A percentile compares a stretch with the other conserved stretches of the same genome.
Conservation (phyloP, 2,113 vertebrate genomes). For the Ptychochromis oligacanthus region DNA sequence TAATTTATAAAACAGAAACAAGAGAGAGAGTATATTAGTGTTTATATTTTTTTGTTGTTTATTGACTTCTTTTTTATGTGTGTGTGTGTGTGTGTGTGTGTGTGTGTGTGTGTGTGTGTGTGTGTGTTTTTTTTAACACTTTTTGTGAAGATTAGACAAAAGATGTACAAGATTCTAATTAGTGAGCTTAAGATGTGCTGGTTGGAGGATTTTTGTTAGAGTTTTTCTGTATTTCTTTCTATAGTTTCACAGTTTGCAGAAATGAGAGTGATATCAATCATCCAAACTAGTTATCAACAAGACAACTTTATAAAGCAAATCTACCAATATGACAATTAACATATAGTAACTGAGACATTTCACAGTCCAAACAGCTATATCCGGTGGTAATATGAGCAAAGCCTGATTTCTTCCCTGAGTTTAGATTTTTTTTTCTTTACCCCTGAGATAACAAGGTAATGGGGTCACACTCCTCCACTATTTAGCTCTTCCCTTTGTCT, state of each 20-base stretch:
- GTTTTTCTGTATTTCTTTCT: not conserved
- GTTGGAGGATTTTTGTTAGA: not conserved
- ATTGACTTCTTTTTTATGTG: too few species aligned
- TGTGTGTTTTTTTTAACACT: not conserved
- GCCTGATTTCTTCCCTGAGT: not conserved
- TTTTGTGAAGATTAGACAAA: not conserved
- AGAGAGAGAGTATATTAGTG: too few species aligned
- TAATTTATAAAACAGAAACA: not conserved
- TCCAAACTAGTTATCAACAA: not conserved
- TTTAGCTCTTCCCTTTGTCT: conserved; percentile 55
- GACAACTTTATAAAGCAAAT: not conserved
- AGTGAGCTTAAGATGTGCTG: not conserved
- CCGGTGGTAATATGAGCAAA: not conserved
- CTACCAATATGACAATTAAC: not conserved
- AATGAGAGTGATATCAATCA: not conserved
- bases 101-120: too few species aligned
- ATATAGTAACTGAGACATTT: not conserved
- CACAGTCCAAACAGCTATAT: not conserved
- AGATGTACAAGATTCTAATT: not conserved
- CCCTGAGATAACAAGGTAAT: conserved; percentile 46
- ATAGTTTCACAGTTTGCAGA: not conserved
- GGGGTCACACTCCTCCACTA: conserved; percentile 48
- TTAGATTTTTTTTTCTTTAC: conserved; percentile 22
- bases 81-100: too few species aligned
- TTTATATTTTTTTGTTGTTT: too few species aligned